Evolutionary conservation across 2,113 vertebrate species (phyloP).

Genomic region (Apodemus sylvaticus): DNA sequence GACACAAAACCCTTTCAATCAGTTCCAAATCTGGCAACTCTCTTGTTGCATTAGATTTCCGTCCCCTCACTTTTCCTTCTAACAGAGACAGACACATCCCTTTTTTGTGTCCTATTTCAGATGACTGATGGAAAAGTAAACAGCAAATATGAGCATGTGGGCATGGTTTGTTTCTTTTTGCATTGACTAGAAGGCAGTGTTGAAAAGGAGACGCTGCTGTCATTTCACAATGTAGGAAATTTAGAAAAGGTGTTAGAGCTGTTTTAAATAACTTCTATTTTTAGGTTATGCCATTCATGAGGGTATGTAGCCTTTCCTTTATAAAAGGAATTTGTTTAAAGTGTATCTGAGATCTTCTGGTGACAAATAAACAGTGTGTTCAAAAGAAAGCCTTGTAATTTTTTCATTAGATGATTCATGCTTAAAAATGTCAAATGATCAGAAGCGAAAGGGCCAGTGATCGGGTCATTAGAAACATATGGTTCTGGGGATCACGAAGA

Average conservation of each 20-base stretch:
- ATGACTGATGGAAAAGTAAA: conserved; percentile 84
- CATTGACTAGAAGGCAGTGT: conserved; percentile 83
- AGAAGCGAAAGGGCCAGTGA: conserved; percentile 74
- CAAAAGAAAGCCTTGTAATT: conserved; percentile 79
- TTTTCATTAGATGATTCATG: conserved; percentile 82
- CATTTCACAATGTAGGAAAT: conserved; percentile 81
- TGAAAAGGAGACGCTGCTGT: conserved; percentile 83
- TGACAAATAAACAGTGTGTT: conserved; percentile 83
- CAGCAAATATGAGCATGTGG: conserved; percentile 81
- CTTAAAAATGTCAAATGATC: conserved; percentile 80
- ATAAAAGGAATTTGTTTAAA: conserved; percentile 78
- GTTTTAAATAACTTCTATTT: conserved; percentile 83
- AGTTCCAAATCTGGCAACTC: conserved; percentile 80
- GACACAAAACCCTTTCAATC: conserved; percentile 66
- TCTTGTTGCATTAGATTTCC: conserved; percentile 74
- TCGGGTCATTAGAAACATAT: conserved; percentile 80
- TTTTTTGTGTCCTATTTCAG: conserved; percentile 78
- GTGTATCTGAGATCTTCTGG: conserved; percentile 77
- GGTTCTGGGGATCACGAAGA: conserved; percentile 62
- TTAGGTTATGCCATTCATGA: conserved; percentile 76
- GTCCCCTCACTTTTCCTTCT: conserved; percentile 70
- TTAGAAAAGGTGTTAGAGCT: conserved; percentile 79
- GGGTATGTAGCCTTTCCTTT: conserved; percentile 76
- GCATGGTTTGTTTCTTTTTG: conserved; percentile 83
- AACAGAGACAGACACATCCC: conserved; percentile 79